phyloP scores from a whole-genome alignment of 2,888 invertebrate species.

The Agriopis marginaria region DNA sequence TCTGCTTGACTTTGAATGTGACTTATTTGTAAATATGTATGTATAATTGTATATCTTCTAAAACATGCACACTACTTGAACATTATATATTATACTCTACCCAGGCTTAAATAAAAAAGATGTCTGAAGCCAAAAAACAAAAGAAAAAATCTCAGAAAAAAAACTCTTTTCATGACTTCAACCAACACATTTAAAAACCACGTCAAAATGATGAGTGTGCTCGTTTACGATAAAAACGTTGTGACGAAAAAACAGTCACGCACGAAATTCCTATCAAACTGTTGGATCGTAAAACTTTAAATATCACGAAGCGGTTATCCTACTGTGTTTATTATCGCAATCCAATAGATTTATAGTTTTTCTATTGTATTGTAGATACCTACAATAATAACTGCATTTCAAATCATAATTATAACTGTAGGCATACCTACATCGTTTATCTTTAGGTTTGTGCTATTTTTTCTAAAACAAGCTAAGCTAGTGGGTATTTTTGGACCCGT shows the following conservation, averaged over 20 bases:
- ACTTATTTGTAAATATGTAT: too few species aligned
- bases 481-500: too few species aligned
- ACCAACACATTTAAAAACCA: constrained; percentile 8
- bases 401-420: constrained; percentile 17
- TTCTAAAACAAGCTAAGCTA: not conserved
- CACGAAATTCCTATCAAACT: constrained; percentile 29
- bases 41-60: too few species aligned
- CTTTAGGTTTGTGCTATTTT: not conserved
- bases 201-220: constrained; percentile 10
- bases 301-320: constrained; percentile 31
- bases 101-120: too few species aligned
- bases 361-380: constrained; percentile 14
- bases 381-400: constrained; percentile 16
- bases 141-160: not conserved
- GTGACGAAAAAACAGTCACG: constrained; percentile 33
- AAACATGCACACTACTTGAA: too few species aligned
- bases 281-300: constrained; percentile 29
- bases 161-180: not conserved
- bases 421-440: not conserved
- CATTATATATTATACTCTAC: too few species aligned
- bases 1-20: too few species aligned
- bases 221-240: constrained; percentile 24
- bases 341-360: constrained; percentile 25
- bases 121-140: too few species aligned
- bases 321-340: constrained; percentile 30